These are phyloP conservation scores for Danio aesculapii DNA, from an alignment of 2,797 vertebrate genomes.

Conservation along the genomic window DNA sequence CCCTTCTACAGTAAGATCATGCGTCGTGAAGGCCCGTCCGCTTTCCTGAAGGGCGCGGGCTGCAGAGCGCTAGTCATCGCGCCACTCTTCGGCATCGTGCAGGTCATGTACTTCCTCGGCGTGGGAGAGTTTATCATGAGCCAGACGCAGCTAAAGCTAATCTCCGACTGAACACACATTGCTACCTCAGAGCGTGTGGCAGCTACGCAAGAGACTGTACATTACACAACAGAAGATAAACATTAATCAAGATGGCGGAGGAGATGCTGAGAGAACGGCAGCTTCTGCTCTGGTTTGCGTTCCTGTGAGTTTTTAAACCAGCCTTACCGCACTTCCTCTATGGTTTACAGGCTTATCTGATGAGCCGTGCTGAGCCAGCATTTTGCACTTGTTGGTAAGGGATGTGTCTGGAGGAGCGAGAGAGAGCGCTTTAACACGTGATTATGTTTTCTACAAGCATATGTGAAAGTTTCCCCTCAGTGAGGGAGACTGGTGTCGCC, in stretches of 20 bases:
- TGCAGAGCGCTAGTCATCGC: conserved; percentile 87
- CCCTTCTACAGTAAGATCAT: conserved; percentile 79
- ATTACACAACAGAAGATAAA: conserved; percentile 43
- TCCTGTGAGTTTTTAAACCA: conserved; percentile 52
- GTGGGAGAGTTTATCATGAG: conserved; percentile 84
- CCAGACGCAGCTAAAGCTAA: conserved; percentile 72
- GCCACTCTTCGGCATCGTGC: conserved; percentile 86
- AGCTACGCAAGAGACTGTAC: conserved; percentile 68
- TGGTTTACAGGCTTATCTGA: conserved; percentile 64
- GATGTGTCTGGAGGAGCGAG: conserved; percentile 56
- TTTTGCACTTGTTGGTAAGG: conserved; percentile 71
- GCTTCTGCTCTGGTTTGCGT: conserved; percentile 36
- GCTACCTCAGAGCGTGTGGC: conserved; percentile 56
- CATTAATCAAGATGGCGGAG: conserved; percentile 20
- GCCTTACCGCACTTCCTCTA: conserved; percentile 73
- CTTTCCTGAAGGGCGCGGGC: conserved; percentile 84
- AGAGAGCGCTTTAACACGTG: conserved; percentile 48
- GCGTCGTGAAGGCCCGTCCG: conserved; percentile 82
- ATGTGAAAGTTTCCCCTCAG: conserved; percentile 71
- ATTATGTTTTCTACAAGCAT: conserved; percentile 60
- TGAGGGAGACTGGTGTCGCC: conserved; percentile 72
- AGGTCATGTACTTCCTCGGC: conserved; percentile 87
- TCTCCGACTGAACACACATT: conserved; percentile 61
- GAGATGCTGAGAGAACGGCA: conserved; percentile 13
- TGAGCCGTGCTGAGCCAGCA: conserved; percentile 47